These are phyloP conservation scores for Drosophila takahashii DNA, from an alignment of 1,140 invertebrate species.

Conservation along the genomic window DNA sequence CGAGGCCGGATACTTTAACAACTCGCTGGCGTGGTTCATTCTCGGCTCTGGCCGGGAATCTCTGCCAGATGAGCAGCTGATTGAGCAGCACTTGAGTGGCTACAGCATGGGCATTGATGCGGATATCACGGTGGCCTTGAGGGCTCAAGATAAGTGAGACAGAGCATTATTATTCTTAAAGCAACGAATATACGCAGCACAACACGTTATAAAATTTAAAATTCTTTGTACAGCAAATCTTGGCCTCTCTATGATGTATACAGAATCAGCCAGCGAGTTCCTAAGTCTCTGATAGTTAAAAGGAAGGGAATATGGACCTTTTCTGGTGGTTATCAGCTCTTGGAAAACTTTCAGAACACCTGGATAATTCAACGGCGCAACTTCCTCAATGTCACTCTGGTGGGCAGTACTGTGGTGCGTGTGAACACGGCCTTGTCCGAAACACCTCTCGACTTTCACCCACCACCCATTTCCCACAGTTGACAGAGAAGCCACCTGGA, in stretches of 20 bases:
- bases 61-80: slow-evolving; percentile 31
- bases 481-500: slow-evolving; percentile 59
- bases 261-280: slow-evolving; percentile 28
- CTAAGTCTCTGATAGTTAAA: slow-evolving; percentile 34
- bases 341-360: slow-evolving; percentile 2
- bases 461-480: slow-evolving; percentile 12
- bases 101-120: slow-evolving; percentile 67
- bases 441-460: slow-evolving; percentile 5
- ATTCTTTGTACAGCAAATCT: slow-evolving; percentile 3
- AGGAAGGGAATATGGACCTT: slow-evolving; percentile 62
- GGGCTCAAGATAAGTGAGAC: slow-evolving; percentile 13
- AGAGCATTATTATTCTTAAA: neutral
- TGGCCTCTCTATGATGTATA: slow-evolving; percentile 71
- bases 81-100: slow-evolving; percentile 42
- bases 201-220: neutral
- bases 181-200: neutral
- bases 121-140: slow-evolving; percentile 65
- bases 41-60: slow-evolving; percentile 20
- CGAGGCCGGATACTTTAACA: slow-evolving; percentile 57
- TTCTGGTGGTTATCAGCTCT: slow-evolving; percentile 33
- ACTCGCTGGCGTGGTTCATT: slow-evolving; percentile 68
- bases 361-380: slow-evolving; percentile 77
- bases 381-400: slow-evolving; percentile 85
- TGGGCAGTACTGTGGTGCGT: slow-evolving; percentile 84
- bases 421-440: neutral